Evolutionary conservation across 2,888 invertebrate species (phyloP).

Genomic region (Hydropsyche betteni): DNA sequence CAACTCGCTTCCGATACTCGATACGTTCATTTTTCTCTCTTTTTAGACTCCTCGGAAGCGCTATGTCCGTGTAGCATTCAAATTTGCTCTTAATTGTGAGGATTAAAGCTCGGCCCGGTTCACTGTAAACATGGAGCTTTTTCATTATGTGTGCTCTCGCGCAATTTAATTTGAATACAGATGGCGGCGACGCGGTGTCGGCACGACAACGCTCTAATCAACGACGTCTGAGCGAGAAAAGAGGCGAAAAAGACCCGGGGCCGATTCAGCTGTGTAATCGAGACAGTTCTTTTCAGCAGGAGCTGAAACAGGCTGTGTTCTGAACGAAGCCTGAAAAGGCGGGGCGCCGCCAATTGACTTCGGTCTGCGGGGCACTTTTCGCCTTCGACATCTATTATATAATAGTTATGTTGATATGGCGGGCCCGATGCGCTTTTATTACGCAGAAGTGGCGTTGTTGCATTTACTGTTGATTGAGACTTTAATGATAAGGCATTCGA

Average conservation of each 20-base stretch:
- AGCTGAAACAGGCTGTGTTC: neutral
- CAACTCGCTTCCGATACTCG: neutral
- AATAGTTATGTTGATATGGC: neutral
- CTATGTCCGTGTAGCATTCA: slow-evolving; percentile 6
- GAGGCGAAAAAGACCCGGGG: neutral
- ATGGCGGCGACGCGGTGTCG: slow-evolving; percentile 35
- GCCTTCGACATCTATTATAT: neutral
- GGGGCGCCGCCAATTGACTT: slow-evolving; percentile 3
- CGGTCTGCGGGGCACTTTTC: slow-evolving; percentile 2
- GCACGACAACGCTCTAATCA: slow-evolving; percentile 26
- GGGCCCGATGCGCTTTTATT: no score
- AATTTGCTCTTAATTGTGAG: slow-evolving; percentile 35
- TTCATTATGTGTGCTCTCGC: slow-evolving; percentile 36
- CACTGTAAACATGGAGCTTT: slow-evolving; percentile 36
- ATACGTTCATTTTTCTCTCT: slow-evolving; percentile 1
- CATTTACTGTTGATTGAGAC: no score
- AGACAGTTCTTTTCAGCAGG: slow-evolving; percentile 4
- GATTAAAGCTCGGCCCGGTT: slow-evolving; percentile 34
- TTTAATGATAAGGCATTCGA: no score
- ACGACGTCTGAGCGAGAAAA: neutral
- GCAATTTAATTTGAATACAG: slow-evolving; percentile 41
- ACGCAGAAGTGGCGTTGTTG: no score
- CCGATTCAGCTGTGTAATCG: slow-evolving; percentile 25
- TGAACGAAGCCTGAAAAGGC: neutral
- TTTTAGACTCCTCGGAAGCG: neutral